Percentiles rank a stretch among this genome's conserved stretches.
These are phyloP conservation scores for Limnothrissa miodon DNA, from an alignment of 2,113 vertebrate species.

Conservation along the genomic window DNA sequence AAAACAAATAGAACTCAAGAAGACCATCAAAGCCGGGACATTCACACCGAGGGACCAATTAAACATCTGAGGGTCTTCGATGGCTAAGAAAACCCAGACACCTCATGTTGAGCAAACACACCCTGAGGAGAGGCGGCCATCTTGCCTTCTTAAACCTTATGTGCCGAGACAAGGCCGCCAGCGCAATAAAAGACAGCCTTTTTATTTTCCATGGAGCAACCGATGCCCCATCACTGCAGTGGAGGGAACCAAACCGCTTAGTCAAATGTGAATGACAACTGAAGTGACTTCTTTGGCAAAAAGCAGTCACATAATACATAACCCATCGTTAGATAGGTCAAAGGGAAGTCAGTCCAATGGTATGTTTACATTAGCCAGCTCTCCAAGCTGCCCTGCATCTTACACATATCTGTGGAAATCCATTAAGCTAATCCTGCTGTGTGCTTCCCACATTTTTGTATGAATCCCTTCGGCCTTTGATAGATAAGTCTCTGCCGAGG, in stretches of 20 bases:
- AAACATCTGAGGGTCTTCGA: not conserved
- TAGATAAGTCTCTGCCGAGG: not conserved
- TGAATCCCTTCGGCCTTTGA: not conserved
- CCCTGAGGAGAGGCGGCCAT: not conserved
- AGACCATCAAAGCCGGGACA: not conserved
- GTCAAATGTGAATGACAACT: not conserved
- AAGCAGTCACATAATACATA: not conserved
- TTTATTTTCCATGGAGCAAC: conserved; percentile 28
- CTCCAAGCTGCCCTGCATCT: not conserved
- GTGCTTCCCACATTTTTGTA: not conserved
- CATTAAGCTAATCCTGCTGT: not conserved
- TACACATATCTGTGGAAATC: not conserved
- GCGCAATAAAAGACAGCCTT: not conserved
- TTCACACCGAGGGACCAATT: conserved; percentile 10
- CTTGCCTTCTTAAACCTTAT: not conserved
- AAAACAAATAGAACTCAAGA: conserved; percentile 20
- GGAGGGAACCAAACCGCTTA: not conserved
- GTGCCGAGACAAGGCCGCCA: not conserved
- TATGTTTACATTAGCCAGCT: not conserved
- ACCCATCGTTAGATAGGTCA: not conserved
- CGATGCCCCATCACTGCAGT: conserved; percentile 23
- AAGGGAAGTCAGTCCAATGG: not conserved
- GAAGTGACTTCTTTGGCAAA: not conserved
- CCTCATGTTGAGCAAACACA: conserved; percentile 6
- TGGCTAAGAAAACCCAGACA: conserved; percentile 12